Base-by-base conservation (phyloP, 2,888 invertebrate species). In the Mycalesis mineus region DNA sequence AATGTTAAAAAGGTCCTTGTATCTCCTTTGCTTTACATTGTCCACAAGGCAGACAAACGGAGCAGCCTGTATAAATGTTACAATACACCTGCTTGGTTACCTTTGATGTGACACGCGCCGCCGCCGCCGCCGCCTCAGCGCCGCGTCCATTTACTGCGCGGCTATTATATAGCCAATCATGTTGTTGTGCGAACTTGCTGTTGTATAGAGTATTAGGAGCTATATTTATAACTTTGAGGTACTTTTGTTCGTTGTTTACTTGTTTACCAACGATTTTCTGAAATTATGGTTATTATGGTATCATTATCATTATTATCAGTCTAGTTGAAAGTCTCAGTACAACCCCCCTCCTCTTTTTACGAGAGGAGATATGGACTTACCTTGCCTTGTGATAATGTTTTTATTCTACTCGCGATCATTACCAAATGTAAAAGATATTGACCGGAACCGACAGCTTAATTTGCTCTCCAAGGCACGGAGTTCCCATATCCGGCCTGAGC, bases 61-160 rank as follows among this genome's bases (percentile, higher is more conserved):
- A 47, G 7, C 47, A 47, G 5, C 47, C 47, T 47, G 15, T 47
- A 15, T 15, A 47, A 69, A 73, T 74, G 72, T 75, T 63, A 67
- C 57, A 67, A 48, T 66, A 69, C 79, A 84, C 81, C 80, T 84
- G 77, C 72, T 70, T 82, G 84, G 80, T 69, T 85, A 82, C 84
- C 79, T 88, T 77, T 82, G 79, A 75, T 73, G 68, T 74, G 75
- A 73, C 77, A 77, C 81, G 79, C 73, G 82, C 76, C 84, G 62
- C 61, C 64, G 61, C 60, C 63, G 61, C 63, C n/a, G n/a, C n/a
- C n/a, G n/a, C n/a, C 57, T 66, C 65, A 48, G 36, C 55, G 59
- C 55, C 62, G 55, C 50, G 54, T 61, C 64, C 65, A 68, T 65
- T 72, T 70, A 70, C 40, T 57, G 8, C 39, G 39, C 37, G 49